Base-by-base conservation (phyloP, 1,140 invertebrate species). In the Ceratina calcarata region DNA sequence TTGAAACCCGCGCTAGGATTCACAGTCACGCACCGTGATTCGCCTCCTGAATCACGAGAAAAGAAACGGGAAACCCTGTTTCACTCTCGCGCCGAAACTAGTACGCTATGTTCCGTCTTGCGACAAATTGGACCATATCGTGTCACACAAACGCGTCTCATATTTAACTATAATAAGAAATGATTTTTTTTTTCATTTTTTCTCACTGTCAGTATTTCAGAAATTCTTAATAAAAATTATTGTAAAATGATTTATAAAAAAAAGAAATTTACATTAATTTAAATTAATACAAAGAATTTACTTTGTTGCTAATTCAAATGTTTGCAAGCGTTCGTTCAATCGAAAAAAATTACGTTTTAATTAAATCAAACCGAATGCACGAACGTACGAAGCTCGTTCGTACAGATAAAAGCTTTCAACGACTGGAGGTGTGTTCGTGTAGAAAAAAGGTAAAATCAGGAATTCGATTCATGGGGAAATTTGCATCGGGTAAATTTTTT, bases 21-120 rank as follows among this genome's bases (percentile, higher is more conserved):
- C 81, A 75, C 79, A 78, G 81, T 84, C 81, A 87, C 78, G 86
- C 82, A 84, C 65, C 74, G 81, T 71, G 84, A 85, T 82, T 82
- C 74, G 70, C 22, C 55, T 74, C 55, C 71, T 45, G 65, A 86
- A 71, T 58, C 70, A 32, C 45, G 18, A 13, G 61, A 27, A 72
- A 85, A 84, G 82, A 86, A 86, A 85, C 66, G 79, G 83, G 82
- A 86, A 86, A 70, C 73, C 75, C 85, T 71, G 77, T 75, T 71
- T 85, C 80, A 75, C 74, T 83, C 81, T 83, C 60, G 70, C 49
- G 69, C 66, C 81, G 70, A 82, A 84, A 84, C 58, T 78, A 58
- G 68, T 73, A 73, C 62, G 66, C 57, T 58, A 22, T 24, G 75
- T 53, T 71, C 60, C 57, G 12, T 22, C 55, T 84, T 73, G 18